These are phyloP conservation scores for Regulus satrapa DNA, from an alignment of 2,113 vertebrate genomes.

Conservation along the genomic window DNA sequence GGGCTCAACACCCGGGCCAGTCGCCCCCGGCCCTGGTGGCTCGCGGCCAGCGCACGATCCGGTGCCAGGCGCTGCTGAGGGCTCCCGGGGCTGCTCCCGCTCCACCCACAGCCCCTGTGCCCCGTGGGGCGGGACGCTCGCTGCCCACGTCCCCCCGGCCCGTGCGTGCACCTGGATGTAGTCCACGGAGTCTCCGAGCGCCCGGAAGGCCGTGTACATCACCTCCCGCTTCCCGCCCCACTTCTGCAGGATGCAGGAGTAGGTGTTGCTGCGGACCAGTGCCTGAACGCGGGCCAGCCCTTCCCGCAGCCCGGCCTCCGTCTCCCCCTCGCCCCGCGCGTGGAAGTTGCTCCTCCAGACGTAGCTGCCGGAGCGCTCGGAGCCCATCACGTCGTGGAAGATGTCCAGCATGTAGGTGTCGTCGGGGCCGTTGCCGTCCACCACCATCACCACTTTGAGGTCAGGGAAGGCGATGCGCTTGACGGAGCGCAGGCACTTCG, in stretches of 20 bases:
- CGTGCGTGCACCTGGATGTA: constrained; percentile 87
- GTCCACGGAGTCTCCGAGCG: constrained; percentile 91
- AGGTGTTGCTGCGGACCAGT: constrained; percentile 80
- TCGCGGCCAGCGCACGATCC: rapidly evolving
- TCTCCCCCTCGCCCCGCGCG: constrained; percentile 71
- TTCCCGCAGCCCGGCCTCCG: constrained; percentile 58
- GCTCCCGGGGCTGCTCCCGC: not conserved
- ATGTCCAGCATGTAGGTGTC: constrained; percentile 98
- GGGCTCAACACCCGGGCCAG: not conserved
- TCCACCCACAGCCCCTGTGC: not conserved
- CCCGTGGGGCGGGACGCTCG: rapidly evolving
- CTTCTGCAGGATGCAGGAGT: constrained; percentile 93
- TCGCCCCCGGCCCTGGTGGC: not conserved
- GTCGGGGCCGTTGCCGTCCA: constrained; percentile 90
- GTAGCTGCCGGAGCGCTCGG: constrained; percentile 79
- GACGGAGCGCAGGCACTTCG: constrained; percentile 89
- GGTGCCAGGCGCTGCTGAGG: rapidly evolving
- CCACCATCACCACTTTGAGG: constrained; percentile 95
- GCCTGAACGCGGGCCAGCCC: constrained; percentile 73
- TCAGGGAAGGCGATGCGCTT: constrained; percentile 88
- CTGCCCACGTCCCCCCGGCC: not conserved
- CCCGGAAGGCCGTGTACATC: constrained; percentile 98
- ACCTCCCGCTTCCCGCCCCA: constrained; percentile 98
- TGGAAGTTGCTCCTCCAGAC: constrained; percentile 96
- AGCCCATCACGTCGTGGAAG: constrained; percentile 92